Conservation (phyloP, 2,888 invertebrate species). For the Hydropsyche betteni region DNA sequence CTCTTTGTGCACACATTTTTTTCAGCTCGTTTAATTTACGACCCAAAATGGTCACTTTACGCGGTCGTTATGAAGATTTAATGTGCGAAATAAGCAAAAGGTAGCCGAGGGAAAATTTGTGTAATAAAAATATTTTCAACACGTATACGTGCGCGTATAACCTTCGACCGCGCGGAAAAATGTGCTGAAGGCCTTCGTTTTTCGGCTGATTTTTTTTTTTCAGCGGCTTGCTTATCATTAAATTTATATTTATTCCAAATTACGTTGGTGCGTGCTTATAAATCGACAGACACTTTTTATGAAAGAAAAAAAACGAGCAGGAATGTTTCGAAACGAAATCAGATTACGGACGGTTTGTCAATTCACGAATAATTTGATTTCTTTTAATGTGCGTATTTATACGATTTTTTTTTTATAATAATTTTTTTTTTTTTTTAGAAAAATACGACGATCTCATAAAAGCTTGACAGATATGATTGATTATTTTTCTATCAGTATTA, state of each 20-base stretch:
- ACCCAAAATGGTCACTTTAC: slow-evolving; percentile 27
- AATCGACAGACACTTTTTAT: neutral
- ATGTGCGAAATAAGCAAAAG: slow-evolving; percentile 33
- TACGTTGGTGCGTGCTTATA: neutral
- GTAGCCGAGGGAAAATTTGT: slow-evolving; percentile 27
- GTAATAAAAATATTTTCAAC: slow-evolving; percentile 33
- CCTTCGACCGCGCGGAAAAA: slow-evolving; percentile 21
- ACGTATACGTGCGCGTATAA: slow-evolving; percentile 12
- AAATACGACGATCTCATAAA: too few species aligned
- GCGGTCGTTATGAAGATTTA: slow-evolving; percentile 32
- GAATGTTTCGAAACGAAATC: neutral
- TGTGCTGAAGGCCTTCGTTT: neutral
- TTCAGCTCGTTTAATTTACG: slow-evolving; percentile 12
- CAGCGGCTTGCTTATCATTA: slow-evolving; percentile 10
- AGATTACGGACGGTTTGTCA: neutral
- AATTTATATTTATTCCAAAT: slow-evolving; percentile 27
- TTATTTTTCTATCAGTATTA: too few species aligned
- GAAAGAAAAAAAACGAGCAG: neutral
- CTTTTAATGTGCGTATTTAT: neutral
- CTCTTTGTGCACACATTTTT: neutral
- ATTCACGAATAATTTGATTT: neutral
- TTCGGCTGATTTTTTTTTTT: slow-evolving; percentile 3
- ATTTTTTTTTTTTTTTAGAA: too few species aligned
- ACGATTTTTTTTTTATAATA: neutral
- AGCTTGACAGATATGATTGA: too few species aligned